Evolutionary conservation across 2,113 vertebrate genomes (phyloP).

Genomic region (Cavia aperea): DNA sequence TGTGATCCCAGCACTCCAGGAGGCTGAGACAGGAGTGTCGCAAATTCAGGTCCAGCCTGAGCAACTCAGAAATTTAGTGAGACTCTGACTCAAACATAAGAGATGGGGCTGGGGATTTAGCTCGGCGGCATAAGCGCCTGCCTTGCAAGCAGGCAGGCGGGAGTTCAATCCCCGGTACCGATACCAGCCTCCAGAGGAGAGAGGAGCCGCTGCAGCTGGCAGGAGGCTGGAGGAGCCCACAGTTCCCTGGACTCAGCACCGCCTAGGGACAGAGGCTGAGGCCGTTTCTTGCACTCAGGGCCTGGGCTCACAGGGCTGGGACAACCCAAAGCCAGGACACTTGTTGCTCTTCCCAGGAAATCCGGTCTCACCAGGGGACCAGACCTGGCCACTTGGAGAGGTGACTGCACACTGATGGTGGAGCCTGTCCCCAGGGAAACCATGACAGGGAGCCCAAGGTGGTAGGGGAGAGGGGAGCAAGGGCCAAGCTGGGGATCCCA

Average conservation of each 20-base stretch:
- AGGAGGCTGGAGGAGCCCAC: rapidly evolving
- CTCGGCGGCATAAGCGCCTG: too few relatives aligned
- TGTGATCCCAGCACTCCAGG: neutral
- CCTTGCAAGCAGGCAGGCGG: too few relatives aligned
- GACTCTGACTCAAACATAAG: neutral
- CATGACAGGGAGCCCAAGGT: neutral
- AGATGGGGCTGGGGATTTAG: too few relatives aligned
- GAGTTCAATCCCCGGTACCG: too few relatives aligned
- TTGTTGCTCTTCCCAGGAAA: neutral
- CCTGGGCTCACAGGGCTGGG: neutral
- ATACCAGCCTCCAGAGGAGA: neutral
- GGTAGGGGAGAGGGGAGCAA: neutral
- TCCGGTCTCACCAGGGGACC: too few relatives aligned
- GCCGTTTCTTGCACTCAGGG: neutral
- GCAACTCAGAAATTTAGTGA: neutral
- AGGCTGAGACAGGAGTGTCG: neutral
- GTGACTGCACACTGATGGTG: too few relatives aligned
- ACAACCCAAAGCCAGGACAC: rapidly evolving
- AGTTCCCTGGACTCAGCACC: rapidly evolving
- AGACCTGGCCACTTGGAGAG: rapidly evolving
- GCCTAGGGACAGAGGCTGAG: rapidly evolving
- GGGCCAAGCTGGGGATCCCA: neutral
- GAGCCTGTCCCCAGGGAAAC: neutral
- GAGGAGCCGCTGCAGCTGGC: neutral
- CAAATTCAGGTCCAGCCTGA: neutral